Base-by-base conservation (phyloP, 2,113 vertebrate genomes). In the Heptranchias perlo region DNA sequence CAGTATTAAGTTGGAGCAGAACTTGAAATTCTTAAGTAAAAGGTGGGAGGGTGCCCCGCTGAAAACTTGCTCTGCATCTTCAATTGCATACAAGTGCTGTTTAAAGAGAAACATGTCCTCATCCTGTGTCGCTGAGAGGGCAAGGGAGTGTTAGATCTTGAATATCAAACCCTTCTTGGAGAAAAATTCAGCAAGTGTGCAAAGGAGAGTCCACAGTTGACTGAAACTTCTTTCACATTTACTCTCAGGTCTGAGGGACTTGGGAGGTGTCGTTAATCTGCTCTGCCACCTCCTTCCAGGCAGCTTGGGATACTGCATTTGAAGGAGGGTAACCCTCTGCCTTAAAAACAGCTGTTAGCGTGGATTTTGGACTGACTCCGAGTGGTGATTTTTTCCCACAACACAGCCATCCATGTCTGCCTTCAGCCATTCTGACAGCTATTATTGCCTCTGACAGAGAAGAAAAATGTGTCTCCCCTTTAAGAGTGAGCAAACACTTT, bases 391-490 rank as follows among this genome's bases (percentile, higher is more conserved):
- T n/a, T n/a, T n/a, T n/a, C n/a, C n/a, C n/a, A n/a, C n/a, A n/a
- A n/a, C n/a, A 93, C 35, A 39, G 58, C 16, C 35, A 93, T n/a
- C 58, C 89, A 93, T 93, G 52, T 58, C n/a, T 93, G 89, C 35
- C 23, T 93, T 93, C 16, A 93, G 35, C 61, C 61, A 62, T 39
- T 62, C 14, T 62, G 89, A 93, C 89, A 93, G 89, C n/a, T 93
- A 93, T 93, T 93, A 93, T 16, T 62, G 54, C 28, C 18, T 93
- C 87, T 91, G 87, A 91, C 31, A 91, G 49, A 91, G 31, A 91
- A 61, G 35, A 61, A n/a, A 35, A 44, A n/a, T n/a, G n/a, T 82
- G 78, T 35, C 49, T 58, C 89, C 61, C 58, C 35, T 93, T 64
- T 64, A 61, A 62, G 89, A 58, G 89, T 93, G 89, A 93, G 4